Evolutionary conservation across 2,888 invertebrate genomes (phyloP).

Genomic region (Cheilosia impressa): DNA sequence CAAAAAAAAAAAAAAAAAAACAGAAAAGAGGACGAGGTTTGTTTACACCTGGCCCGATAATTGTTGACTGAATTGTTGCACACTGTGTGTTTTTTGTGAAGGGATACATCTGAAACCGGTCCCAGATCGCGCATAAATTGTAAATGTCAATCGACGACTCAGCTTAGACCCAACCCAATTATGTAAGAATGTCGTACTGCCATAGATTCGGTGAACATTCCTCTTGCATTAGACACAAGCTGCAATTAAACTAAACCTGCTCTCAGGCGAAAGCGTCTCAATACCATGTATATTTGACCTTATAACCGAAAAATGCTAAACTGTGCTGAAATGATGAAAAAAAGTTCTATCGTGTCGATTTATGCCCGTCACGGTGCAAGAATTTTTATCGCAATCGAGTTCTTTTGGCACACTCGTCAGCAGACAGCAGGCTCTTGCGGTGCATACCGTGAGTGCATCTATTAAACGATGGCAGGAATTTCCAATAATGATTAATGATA

Average conservation of each 20-base stretch:
- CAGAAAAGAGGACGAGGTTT: background rate
- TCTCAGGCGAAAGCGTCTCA: background rate
- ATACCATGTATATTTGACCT: background rate
- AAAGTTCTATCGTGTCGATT: background rate
- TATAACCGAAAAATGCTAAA: background rate
- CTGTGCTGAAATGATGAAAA: background rate
- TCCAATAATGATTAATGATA: too few species aligned
- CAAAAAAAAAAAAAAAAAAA: background rate
- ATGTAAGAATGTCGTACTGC: background rate
- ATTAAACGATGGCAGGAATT: background rate
- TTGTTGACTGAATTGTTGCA: background rate
- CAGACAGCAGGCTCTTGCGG: background rate
- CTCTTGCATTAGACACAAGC: too few species aligned
- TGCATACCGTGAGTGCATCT: background rate
- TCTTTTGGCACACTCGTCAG: background rate
- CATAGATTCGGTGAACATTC: background rate
- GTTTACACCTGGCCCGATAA: background rate
- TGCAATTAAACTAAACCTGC: background rate
- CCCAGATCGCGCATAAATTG: background rate
- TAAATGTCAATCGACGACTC: conserved; percentile 18
- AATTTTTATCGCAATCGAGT: background rate
- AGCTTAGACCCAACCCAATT: background rate
- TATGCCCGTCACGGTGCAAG: background rate
- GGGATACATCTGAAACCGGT: background rate
- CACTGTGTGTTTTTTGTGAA: too few species aligned